phyloP scores from a whole-genome alignment of 2,797 vertebrate genomes.

The Labroides dimidiatus region DNA sequence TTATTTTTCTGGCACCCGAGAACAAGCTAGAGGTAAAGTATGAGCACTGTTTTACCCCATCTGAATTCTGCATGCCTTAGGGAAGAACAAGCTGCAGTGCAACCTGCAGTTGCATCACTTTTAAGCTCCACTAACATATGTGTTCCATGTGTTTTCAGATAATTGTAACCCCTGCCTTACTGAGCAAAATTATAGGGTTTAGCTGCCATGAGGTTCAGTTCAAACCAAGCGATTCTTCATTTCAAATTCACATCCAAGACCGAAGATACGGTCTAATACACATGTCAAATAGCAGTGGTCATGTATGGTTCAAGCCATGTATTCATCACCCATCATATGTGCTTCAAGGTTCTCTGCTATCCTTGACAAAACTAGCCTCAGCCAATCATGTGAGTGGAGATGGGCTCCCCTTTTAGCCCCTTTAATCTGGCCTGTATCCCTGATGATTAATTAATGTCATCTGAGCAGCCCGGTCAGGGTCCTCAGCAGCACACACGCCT shows the following conservation, averaged over 20 bases:
- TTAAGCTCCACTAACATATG: neutral
- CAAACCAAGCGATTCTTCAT: neutral
- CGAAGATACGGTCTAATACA: neutral
- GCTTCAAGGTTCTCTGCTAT: slow-evolving; percentile 2
- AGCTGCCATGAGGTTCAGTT: neutral
- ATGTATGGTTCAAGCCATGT: neutral
- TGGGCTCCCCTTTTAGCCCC: neutral
- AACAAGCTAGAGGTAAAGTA: slow-evolving; percentile 4
- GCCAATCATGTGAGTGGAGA: slow-evolving; percentile 5
- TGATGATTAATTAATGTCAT: slow-evolving; percentile 50
- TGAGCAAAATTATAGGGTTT: neutral
- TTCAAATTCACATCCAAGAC: neutral
- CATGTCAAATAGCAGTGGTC: neutral
- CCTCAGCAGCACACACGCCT: slow-evolving; percentile 17
- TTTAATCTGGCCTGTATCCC: slow-evolving; percentile 34
- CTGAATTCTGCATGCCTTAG: too few species aligned
- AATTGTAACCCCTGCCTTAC: neutral
- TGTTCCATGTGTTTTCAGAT: neutral
- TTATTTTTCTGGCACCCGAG: slow-evolving; percentile 3
- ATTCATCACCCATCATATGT: neutral
- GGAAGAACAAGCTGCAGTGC: neutral
- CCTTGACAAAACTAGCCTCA: neutral
- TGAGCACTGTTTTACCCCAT: neutral
- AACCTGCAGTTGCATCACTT: neutral
- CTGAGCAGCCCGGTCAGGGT: slow-evolving; percentile 14